These are phyloP conservation scores for Gobionotothen gibberifrons DNA, from an alignment of 2,797 vertebrate genomes.

Conservation along the genomic window DNA sequence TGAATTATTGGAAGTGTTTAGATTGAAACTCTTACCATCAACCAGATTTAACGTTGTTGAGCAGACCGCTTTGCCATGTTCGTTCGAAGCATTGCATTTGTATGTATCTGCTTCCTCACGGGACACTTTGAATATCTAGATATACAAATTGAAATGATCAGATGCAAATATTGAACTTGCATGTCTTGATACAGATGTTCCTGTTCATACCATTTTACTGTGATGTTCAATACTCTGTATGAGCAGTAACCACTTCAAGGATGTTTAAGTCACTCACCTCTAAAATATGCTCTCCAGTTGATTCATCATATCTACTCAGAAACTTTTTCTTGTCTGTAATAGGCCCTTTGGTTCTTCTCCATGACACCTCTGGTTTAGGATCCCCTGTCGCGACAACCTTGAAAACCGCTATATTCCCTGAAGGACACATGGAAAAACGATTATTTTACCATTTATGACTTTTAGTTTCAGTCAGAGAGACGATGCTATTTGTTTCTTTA, in stretches of 20 bases:
- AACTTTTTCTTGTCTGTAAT: conserved; percentile 83
- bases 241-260: not conserved
- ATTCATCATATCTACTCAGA: conserved; percentile 71
- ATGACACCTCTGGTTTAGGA: conserved; percentile 85
- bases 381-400: conserved; percentile 86
- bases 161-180: conserved; percentile 1
- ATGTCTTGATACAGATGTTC: not conserved
- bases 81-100: conserved; percentile 86
- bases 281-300: conserved; percentile 82
- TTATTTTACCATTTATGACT: conserved; percentile 11
- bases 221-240: not conserved
- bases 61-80: conserved; percentile 88
- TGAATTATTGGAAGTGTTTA: not conserved
- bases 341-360: conserved; percentile 79
- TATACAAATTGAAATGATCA: conserved; percentile 25
- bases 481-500: not conserved
- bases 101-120: conserved; percentile 84
- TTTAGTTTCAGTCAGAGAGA: not conserved
- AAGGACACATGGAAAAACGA: conserved; percentile 17
- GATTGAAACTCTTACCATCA: conserved; percentile 79
- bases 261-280: conserved; percentile 78
- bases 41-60: conserved; percentile 82
- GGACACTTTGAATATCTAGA: conserved; percentile 84
- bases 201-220: not conserved
- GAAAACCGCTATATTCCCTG: conserved; percentile 87